A percentile compares a stretch with the other conserved stretches of the same genome.
These are phyloP conservation scores for Chelonus formosanus DNA, from an alignment of 2,888 invertebrate species.

Conservation along the genomic window DNA sequence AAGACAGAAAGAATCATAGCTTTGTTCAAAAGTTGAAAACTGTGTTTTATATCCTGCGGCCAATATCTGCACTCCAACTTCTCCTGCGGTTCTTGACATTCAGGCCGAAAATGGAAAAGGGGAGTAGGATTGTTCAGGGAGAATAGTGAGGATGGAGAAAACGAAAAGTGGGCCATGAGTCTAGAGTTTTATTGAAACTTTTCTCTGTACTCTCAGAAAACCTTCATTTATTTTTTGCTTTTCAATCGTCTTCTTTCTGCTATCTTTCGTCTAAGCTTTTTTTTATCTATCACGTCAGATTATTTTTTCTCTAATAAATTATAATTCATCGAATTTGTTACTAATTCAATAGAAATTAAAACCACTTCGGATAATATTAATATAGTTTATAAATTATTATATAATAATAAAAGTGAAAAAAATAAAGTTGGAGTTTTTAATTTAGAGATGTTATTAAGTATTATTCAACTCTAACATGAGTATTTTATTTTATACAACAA, in stretches of 20 bases:
- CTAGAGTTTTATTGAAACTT: slow-evolving; percentile 58
- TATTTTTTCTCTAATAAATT: too few species aligned
- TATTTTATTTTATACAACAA: too few species aligned
- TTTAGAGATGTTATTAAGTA: too few species aligned
- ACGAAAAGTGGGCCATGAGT: slow-evolving; percentile 51
- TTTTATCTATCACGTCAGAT: slow-evolving; percentile 7
- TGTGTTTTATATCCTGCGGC: slow-evolving; percentile 49
- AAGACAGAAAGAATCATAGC: slow-evolving; percentile 31
- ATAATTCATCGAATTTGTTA: too few species aligned
- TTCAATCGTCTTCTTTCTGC: slow-evolving; percentile 33
- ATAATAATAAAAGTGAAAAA: too few species aligned
- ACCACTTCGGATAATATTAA: too few species aligned
- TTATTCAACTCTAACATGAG: too few species aligned
- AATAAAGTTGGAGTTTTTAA: too few species aligned
- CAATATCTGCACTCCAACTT: slow-evolving; percentile 45
- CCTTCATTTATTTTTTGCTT: slow-evolving; percentile 32
- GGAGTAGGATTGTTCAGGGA: slow-evolving; percentile 30
- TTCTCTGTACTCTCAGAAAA: slow-evolving; percentile 35
- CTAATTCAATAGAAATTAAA: too few species aligned
- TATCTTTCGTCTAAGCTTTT: slow-evolving; percentile 21
- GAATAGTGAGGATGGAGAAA: slow-evolving; percentile 38
- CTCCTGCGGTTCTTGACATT: slow-evolving; percentile 32
- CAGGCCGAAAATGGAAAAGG: slow-evolving; percentile 28
- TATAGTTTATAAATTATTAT: too few species aligned
- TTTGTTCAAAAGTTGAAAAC: slow-evolving; percentile 52